Base-by-base conservation (phyloP, 2,888 invertebrate species). In the Oeneis ivallda region DNA sequence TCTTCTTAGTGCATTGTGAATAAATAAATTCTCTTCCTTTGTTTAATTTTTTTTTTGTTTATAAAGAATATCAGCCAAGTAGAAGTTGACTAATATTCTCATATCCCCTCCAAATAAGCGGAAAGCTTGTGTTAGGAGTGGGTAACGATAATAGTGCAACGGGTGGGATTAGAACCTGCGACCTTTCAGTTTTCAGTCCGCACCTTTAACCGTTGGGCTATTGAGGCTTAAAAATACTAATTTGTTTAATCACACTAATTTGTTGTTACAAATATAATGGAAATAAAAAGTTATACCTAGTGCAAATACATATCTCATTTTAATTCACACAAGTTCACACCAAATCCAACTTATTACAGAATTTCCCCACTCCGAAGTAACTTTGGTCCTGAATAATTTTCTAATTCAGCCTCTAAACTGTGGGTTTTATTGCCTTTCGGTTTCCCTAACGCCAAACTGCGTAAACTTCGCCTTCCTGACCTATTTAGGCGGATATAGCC, bases 381-480 rank as follows among this genome's bases (percentile, higher is more conserved):
- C 71, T 72, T 70, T 77, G 76, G 76, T 77, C 72, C 74, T 71
- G 83, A 74, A 86, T 87, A 87, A 88, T 87, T 88, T 85, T 82
- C 82, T 82, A 86, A 87, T 86, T 83, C 81, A 75, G 77, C 73
- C 76, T 80, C 81, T 81, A 82, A 79, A 77, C 80, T 77, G 74
- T 78, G 78, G 83, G 79, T 87, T 89, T 87, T 88, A 88, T 84
- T 83, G 81, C 85, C 77, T 78, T 86, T 87, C 83, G 85, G 84
- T 84, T 87, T 84, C 84, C 86, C 79, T 83, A 83, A 84, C 81
- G 79, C 84, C 77, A 80, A 83, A 85, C 82, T 82, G 83, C 82
- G 85, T 89, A 91, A 91, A 91, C 88, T 89, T 90, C 87, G 86
- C 83, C 87, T 90, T 90, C 89, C 91, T 91, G 91, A 92, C 92